Evolutionary conservation across 2,888 invertebrate genomes (phyloP).

Genomic region (Hemicrepidius hirtus): DNA sequence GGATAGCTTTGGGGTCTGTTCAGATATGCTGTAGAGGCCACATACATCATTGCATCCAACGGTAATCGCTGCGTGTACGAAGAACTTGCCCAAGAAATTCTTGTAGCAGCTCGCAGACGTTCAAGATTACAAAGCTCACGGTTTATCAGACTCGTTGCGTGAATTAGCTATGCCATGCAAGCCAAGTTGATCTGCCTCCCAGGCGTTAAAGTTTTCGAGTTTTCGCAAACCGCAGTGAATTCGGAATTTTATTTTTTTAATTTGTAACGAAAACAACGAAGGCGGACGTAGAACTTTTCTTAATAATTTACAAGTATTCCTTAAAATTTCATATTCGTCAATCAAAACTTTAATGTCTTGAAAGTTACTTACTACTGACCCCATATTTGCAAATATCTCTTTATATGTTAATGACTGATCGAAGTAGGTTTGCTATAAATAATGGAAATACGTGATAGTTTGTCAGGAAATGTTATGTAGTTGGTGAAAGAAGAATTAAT

Average conservation of each 20-base stretch:
- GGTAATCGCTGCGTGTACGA: conserved; percentile 50
- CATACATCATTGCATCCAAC: conserved; percentile 53
- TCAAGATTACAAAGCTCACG: conserved; percentile 27
- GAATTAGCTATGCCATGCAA: conserved; percentile 55
- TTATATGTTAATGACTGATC: background rate
- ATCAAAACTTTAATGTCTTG: background rate
- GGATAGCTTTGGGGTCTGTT: conserved; percentile 46
- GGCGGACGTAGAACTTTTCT: too few species aligned
- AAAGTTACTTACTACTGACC: background rate
- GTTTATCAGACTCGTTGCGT: conserved; percentile 50
- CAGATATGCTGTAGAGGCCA: conserved; percentile 51
- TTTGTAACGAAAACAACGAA: background rate
- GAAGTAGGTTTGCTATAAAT: conserved; percentile 20
- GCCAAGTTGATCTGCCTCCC: conserved; percentile 37
- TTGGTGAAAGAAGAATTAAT: conserved; percentile 4
- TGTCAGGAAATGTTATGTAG: conserved; percentile 16
- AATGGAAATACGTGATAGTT: conserved; percentile 22
- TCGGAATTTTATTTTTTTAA: conserved; percentile 31
- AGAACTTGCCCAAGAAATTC: conserved; percentile 50
- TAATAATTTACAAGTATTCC: too few species aligned
- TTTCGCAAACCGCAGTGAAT: conserved; percentile 48
- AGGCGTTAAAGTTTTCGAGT: conserved; percentile 40
- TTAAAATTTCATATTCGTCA: too few species aligned
- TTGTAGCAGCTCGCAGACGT: conserved; percentile 37
- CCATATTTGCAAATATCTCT: background rate